Conservation (phyloP, 2,888 invertebrate species). For the Thysanoteuthis rhombus region DNA sequence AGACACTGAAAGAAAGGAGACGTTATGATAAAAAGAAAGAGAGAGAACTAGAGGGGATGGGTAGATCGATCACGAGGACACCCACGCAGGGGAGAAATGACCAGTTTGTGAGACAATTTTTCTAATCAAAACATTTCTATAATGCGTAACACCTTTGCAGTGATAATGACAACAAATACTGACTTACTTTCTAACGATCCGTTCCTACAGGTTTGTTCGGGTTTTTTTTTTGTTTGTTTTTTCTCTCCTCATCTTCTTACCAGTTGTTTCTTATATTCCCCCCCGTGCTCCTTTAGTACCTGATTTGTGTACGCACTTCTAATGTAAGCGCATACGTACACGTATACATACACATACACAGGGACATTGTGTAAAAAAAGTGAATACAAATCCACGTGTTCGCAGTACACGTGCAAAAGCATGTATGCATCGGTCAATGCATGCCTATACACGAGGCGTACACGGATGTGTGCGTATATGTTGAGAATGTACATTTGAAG, state of each 20-base stretch:
- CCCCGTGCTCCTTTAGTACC: background rate
- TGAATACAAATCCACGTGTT: background rate
- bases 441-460: background rate
- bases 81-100: background rate
- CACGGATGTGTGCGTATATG: no score
- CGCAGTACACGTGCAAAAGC: no score
- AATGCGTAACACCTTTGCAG: no score
- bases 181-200: no score
- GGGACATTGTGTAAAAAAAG: no score
- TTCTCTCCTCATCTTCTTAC: background rate
- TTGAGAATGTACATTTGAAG: no score
- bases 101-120: background rate
- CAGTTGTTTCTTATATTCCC: background rate
- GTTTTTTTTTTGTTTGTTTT: background rate
- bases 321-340: background rate
- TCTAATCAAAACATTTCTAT: no score
- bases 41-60: background rate
- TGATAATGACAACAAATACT: no score
- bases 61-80: background rate
- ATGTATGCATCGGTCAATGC: no score
- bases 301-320: no score
- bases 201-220: background rate
- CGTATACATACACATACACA: background rate
- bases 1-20: background rate
- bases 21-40: background rate